Percentiles rank a stretch among this genome's conserved stretches.
phyloP scores from a whole-genome alignment of 2,797 vertebrate genomes.

The Percopsis omiscomaycus region DNA sequence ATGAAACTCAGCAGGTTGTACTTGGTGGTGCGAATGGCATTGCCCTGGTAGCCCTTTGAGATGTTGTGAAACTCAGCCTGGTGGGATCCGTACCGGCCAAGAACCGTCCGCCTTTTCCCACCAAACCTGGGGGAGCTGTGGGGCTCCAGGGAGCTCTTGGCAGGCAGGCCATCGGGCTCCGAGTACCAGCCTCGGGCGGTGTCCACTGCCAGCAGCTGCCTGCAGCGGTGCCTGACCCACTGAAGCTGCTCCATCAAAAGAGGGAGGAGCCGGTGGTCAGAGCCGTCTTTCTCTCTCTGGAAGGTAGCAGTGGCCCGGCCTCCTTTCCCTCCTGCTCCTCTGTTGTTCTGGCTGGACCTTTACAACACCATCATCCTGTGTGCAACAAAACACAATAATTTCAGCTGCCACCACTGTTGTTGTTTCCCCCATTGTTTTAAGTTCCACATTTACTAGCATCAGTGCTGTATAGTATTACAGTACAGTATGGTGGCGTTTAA shows the following conservation, averaged over 20 bases:
- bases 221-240: constrained; percentile 80
- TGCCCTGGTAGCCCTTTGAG: constrained; percentile 81
- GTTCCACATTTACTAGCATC: neutral
- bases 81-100: constrained; percentile 77
- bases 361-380: constrained; percentile 38
- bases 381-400: constrained; percentile 8
- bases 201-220: constrained; percentile 60
- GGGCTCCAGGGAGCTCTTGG: constrained; percentile 42
- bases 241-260: constrained; percentile 79
- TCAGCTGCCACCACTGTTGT: neutral
- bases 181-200: constrained; percentile 65
- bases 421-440: no score
- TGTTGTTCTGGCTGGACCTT: constrained; percentile 13
- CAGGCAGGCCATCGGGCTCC: constrained; percentile 30
- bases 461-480: no score
- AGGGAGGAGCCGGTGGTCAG: constrained; percentile 3
- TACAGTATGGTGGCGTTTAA: no score
- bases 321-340: constrained; percentile 4
- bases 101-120: constrained; percentile 80
- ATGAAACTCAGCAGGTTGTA: constrained; percentile 90
- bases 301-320: neutral
- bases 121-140: constrained; percentile 37
- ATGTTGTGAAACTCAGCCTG: constrained; percentile 80
- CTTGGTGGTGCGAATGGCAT: constrained; percentile 90
- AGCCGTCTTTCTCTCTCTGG: neutral